These are phyloP conservation scores for Athripsodes cinereus DNA, from an alignment of 2,888 invertebrate genomes.

Conservation along the genomic window DNA sequence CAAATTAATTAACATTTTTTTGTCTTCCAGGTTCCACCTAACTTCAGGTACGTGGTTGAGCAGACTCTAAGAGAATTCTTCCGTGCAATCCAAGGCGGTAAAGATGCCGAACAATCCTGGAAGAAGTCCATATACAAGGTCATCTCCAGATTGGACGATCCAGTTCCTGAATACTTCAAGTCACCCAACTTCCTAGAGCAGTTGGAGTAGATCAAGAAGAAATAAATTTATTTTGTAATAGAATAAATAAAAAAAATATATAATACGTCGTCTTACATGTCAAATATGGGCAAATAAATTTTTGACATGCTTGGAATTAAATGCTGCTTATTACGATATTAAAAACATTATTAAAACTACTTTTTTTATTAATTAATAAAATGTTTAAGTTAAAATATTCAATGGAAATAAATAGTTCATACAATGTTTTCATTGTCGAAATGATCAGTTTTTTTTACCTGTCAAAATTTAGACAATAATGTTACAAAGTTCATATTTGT, in stretches of 20 bases:
- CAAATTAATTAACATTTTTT: not conserved
- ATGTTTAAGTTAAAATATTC: too few species aligned
- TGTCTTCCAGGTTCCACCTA: constrained; percentile 82
- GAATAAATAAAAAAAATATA: constrained; percentile 3
- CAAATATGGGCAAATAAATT: too few species aligned
- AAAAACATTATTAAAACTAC: too few species aligned
- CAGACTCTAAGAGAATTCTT: constrained; percentile 98
- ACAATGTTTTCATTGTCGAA: too few species aligned
- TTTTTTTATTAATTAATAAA: too few species aligned
- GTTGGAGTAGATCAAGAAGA: constrained; percentile 64
- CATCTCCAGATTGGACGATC: constrained; percentile 97
- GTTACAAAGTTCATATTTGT: too few species aligned
- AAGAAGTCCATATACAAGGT: constrained; percentile 99
- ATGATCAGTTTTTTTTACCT: too few species aligned
- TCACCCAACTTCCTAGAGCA: constrained; percentile 99
- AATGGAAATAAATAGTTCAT: too few species aligned
- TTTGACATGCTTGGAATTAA: too few species aligned
- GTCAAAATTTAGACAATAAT: too few species aligned
- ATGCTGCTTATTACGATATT: too few species aligned
- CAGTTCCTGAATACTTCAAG: constrained; percentile 99
- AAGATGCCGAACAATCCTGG: constrained; percentile 99
- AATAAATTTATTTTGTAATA: not conserved
- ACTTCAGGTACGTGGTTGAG: constrained; percentile 96
- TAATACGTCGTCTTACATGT: too few species aligned
- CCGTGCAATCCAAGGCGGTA: constrained; percentile 93